Percentiles rank a stretch among this genome's conserved stretches.
These are phyloP conservation scores for Entomyzon cyanotis DNA, from an alignment of 2,113 vertebrate genomes.

Conservation along the genomic window DNA sequence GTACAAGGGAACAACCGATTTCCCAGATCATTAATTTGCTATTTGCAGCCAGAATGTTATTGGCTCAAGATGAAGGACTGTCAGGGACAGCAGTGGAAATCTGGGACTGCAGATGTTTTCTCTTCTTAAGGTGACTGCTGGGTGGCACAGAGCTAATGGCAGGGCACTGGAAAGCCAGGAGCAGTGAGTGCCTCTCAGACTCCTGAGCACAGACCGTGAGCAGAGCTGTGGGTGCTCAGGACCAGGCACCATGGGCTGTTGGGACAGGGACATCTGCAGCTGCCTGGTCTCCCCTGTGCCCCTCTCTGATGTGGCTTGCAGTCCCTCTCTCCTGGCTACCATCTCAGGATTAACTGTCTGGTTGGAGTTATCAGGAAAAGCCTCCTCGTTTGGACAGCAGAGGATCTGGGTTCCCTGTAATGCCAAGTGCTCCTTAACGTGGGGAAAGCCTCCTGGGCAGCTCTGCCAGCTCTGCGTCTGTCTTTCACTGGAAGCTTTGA, in stretches of 20 bases:
- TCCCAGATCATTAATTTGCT: conserved; percentile 31
- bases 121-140: not conserved
- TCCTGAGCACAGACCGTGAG: fast-evolving
- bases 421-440: not conserved
- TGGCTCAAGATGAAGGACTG: not conserved
- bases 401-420: not conserved
- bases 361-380: not conserved
- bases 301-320: not conserved
- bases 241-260: not conserved
- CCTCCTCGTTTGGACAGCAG: not conserved
- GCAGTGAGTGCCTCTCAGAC: not conserved
- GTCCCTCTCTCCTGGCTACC: not conserved
- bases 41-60: not conserved
- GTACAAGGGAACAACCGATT: not conserved
- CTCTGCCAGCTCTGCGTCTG: not conserved
- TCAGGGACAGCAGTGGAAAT: not conserved
- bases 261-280: not conserved
- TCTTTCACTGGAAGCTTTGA: not conserved
- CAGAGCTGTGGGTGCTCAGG: not conserved
- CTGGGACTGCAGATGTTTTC: conserved; percentile 8
- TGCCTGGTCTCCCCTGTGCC: not conserved
- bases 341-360: not conserved
- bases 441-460: not conserved
- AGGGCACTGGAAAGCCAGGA: not conserved
- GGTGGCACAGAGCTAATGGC: not conserved